These are phyloP conservation scores for Agrochola lychnidis DNA, from an alignment of 2,888 invertebrate species.

Conservation along the genomic window DNA sequence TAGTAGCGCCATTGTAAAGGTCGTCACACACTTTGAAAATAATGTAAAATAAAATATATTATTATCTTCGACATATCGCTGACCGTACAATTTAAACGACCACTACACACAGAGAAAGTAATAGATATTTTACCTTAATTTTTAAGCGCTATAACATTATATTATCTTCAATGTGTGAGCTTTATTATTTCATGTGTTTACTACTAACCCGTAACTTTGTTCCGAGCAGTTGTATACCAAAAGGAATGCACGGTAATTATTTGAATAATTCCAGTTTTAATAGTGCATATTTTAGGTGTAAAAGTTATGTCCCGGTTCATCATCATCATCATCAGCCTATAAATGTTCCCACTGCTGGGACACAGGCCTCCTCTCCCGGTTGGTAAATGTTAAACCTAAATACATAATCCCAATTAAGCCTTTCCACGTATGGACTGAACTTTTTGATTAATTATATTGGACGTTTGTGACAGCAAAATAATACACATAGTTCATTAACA, in stretches of 20 bases:
- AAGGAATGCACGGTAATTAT: conserved; percentile 30
- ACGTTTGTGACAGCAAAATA: background rate
- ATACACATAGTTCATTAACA: background rate
- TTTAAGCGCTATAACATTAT: no score
- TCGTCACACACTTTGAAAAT: no score
- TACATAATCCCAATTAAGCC: background rate
- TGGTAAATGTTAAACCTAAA: background rate
- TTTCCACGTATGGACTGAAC: background rate
- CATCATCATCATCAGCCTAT: no score
- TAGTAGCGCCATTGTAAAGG: conserved; percentile 4
- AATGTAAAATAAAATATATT: no score
- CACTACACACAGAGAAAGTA: no score
- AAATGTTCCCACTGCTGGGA: no score
- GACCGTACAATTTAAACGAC: no score
- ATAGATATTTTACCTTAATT: no score
- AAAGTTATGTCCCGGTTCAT: no score
- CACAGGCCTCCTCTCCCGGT: background rate
- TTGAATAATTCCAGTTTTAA: conserved; percentile 25
- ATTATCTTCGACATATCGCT: no score
- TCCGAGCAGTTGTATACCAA: conserved; percentile 19
- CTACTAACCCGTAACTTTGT: conserved; percentile 38
- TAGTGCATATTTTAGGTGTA: background rate
- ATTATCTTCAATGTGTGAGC: no score
- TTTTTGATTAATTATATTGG: background rate
- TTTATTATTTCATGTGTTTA: conserved; percentile 37